Percentiles rank a stretch among this genome's conserved stretches.
These are phyloP conservation scores for Podotricha telesiphe DNA, from an alignment of 2,888 invertebrate genomes.

Conservation along the genomic window DNA sequence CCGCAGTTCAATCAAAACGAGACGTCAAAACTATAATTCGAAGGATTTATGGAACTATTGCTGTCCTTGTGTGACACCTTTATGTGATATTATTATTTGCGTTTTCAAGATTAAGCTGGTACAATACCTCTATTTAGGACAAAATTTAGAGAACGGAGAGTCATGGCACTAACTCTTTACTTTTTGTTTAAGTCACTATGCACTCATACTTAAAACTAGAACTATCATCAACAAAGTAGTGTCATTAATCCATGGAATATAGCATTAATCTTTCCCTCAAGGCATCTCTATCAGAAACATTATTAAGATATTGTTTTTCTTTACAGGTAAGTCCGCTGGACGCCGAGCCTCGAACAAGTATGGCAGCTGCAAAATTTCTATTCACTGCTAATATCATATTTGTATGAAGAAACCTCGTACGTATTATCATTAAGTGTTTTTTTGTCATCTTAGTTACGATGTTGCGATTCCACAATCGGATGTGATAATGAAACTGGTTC, in stretches of 20 bases:
- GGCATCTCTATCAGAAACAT: slow-evolving; percentile 37
- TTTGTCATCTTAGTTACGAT: slow-evolving; percentile 41
- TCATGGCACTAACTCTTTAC: too few species aligned
- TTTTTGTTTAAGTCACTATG: too few species aligned
- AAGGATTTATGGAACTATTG: too few species aligned
- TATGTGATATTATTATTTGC: too few species aligned
- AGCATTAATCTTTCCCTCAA: slow-evolving; percentile 22
- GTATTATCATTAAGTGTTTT: slow-evolving; percentile 43
- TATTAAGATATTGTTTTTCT: slow-evolving; percentile 44
- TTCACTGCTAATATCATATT: slow-evolving; percentile 46
- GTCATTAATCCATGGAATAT: slow-evolving; percentile 1
- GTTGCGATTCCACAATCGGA: slow-evolving; percentile 35
- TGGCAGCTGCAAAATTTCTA: slow-evolving; percentile 46
- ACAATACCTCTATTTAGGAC: too few species aligned
- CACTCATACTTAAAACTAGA: too few species aligned
- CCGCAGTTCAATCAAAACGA: too few species aligned
- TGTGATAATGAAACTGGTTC: slow-evolving; percentile 42
- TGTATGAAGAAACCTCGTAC: slow-evolving; percentile 41
- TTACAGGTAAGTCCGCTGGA: slow-evolving; percentile 50
- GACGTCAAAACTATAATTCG: too few species aligned
- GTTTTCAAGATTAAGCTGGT: too few species aligned
- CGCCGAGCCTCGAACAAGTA: slow-evolving; percentile 44
- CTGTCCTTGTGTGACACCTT: too few species aligned
- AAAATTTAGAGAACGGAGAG: too few species aligned
- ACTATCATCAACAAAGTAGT: slow-evolving; percentile 6